Evolutionary conservation across 1,140 invertebrate species (phyloP), one percentile per base, ranked within the genome.

Genomic region (Anthonomus grandis): DNA sequence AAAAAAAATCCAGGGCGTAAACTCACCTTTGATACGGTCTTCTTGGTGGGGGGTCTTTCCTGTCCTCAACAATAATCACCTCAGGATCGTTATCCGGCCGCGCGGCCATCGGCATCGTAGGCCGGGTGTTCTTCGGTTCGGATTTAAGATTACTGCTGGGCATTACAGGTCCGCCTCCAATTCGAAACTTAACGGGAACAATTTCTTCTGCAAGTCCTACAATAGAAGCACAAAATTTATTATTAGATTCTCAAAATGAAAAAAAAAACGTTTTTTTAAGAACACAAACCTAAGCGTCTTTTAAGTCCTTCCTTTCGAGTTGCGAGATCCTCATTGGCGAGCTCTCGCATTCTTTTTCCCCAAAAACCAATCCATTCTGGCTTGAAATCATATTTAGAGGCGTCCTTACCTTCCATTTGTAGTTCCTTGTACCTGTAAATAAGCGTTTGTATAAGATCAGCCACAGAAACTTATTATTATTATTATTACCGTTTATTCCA

Each of bases 361-460:
- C 90, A 93, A 65, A 82, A 90, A 25, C 81, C 74, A 36, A 91
- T 90, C 90, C 90, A 93, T 63, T 92, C 89, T 0, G 89, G 87
- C 64, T 90, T 91, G 65, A 89, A 91, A 65, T 93, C 89, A 68
- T 91, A 83, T 37, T 83, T 86, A 27, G 81, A 79, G 0, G 87
- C 83, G 72, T 91, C 87, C 67, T 85, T 85, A 31, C 86, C 86
- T 70, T 86, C 85, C 6, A 78, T 74, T 70, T 89, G 85, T 37
- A 91, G 74, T 70, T 91, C 87, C 69, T 90, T 90, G 67, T 90
- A 91, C 0, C 87, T 68, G 17, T 49, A 54, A 56, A 12, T 17
- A n/a, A n/a, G n/a, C 3, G 18, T 15, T 42, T 34, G 1, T 34
- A 34, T 34, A 34, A 34, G 31, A 12, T 12, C 31, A 34, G 10